A percentile compares a stretch with the other conserved stretches of the same genome.
Evolutionary conservation across 2,888 invertebrate species (phyloP).

Genomic region (Capitulum mitella): DNA sequence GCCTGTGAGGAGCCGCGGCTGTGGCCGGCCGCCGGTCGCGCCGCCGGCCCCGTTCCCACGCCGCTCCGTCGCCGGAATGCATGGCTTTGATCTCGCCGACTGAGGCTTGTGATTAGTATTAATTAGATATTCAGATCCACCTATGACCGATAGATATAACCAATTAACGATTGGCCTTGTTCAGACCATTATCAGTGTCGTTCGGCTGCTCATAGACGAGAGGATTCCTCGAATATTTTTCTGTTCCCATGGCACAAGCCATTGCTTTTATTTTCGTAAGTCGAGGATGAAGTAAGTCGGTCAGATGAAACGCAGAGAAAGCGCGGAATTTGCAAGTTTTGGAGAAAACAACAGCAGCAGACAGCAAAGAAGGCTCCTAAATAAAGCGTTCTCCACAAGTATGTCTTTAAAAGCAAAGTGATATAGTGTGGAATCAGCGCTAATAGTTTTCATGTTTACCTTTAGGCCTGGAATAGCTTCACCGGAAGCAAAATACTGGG

Average conservation of each 20-base stretch:
- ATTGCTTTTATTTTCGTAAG: background rate
- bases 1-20: too few species aligned
- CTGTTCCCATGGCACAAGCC: background rate
- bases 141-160: slow-evolving; percentile 11
- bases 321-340: too few species aligned
- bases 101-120: slow-evolving; percentile 22
- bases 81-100: slow-evolving; percentile 19
- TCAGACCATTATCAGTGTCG: background rate
- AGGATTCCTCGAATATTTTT: background rate
- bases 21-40: background rate
- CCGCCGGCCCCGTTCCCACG: background rate
- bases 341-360: too few species aligned
- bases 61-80: background rate
- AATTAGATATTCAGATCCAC: slow-evolving; percentile 21
- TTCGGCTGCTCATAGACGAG: background rate
- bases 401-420: too few species aligned
- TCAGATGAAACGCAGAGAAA: too few species aligned
- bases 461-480: too few species aligned
- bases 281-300: too few species aligned
- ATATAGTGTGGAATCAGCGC: too few species aligned
- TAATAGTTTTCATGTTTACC: too few species aligned
- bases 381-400: too few species aligned
- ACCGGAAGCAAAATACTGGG: too few species aligned
- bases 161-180: slow-evolving; percentile 20
- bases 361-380: too few species aligned